Evolutionary conservation across 2,888 invertebrate species (phyloP), one percentile per base, ranked within the genome.

Genomic region (Tortricodes alternella): DNA sequence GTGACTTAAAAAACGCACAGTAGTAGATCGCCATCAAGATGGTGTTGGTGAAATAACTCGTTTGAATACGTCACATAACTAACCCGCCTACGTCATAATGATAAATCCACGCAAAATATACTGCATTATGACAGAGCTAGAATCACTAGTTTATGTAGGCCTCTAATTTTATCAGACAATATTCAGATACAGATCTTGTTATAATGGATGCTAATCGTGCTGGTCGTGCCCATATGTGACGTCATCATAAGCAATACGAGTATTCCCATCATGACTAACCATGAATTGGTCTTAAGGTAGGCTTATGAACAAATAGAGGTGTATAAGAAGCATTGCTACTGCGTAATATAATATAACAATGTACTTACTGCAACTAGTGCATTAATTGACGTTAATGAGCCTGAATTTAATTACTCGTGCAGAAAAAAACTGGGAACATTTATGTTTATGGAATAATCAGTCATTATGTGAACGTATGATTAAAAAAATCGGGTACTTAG

Each of bases 241-340:
- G 58, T 58, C 58, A 58, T 37, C 13, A 2, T 5, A 23, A 27
- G 49, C 43, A 27, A 13, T 2, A 11, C 21, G 46, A 41, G 46
- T 37, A 48, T 58, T 58, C 58, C 58, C 58, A 16, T 16, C 23
- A n/a, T 53, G 53, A 58, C 58, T 53, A 53, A 44, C 29, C 52
- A 16, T 16, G 19, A 44, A 43, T 48, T 48, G 53, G 53, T 29
- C 43, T 48, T 44, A 35, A 44, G 49, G 38, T 37, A 27, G 48
- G 3, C n/a, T 21, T 37, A 9, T 18, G 23, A 23, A 38, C 4
- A n/a, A 13, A 11, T 32, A 58, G 58, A 58, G 8, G 27, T 15
- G 38, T 23, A 29, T 15, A 23, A 7, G 7, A 23, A 32, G 3
- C 23, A 23, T n/a, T n/a, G n/a, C n/a, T n/a, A n/a, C n/a, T n/a